Evolutionary conservation across 2,113 vertebrate genomes (phyloP).

Genomic region (Puntigrus tetrazona): DNA sequence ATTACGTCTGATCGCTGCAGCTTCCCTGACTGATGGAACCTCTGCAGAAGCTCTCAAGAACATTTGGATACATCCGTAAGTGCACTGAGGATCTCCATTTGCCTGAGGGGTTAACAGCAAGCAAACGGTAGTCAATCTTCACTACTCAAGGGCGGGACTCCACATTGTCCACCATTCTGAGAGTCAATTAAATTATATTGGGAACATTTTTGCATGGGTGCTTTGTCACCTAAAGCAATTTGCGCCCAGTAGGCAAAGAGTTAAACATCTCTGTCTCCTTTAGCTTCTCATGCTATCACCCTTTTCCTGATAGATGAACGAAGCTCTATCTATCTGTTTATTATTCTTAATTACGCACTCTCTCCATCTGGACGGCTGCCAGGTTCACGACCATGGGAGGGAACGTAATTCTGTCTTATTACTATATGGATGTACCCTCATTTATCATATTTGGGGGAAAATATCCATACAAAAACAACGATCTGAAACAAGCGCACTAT

Average conservation of each 20-base stretch:
- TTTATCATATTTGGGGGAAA: neutral
- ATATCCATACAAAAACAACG: neutral
- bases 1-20: constrained; percentile 34
- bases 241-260: constrained; percentile 59
- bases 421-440: constrained; percentile 58
- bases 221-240: constrained; percentile 70
- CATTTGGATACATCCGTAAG: constrained; percentile 15
- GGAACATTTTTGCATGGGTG: constrained; percentile 70
- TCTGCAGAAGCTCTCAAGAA: constrained; percentile 33
- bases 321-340: constrained; percentile 61
- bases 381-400: constrained; percentile 63
- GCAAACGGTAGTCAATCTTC: neutral
- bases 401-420: constrained; percentile 68
- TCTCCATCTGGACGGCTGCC: constrained; percentile 69
- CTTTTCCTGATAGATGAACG: constrained; percentile 68
- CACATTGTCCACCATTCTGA: neutral
- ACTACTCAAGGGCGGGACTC: neutral
- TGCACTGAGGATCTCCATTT: constrained; percentile 15
- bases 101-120: neutral
- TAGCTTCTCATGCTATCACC: constrained; percentile 29
- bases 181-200: constrained; percentile 70
- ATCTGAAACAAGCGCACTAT: neutral
- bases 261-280: constrained; percentile 49
- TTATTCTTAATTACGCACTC: constrained; percentile 76
- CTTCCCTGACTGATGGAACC: constrained; percentile 29